phyloP scores from a whole-genome alignment of 2,797 vertebrate genomes.

The Babyrousa celebensis region DNA sequence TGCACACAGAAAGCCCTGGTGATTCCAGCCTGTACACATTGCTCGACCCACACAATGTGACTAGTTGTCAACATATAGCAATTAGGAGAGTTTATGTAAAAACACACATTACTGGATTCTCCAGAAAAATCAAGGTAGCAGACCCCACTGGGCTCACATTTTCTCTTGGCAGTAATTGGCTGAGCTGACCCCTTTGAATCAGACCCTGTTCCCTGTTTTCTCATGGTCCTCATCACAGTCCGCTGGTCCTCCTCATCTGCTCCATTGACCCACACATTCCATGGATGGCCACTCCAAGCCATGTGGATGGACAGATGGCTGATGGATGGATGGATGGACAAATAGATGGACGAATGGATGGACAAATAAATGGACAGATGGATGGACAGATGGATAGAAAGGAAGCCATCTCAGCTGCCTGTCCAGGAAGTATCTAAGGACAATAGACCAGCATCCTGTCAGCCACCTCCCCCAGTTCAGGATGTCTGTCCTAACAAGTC shows the following conservation, averaged over 20 bases:
- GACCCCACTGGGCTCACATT: not conserved
- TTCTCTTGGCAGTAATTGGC: not conserved
- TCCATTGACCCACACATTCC: not conserved
- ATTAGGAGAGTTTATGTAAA: not conserved
- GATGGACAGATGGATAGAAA: rapidly evolving
- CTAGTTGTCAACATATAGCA: not conserved
- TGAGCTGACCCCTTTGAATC: not conserved
- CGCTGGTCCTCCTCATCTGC: not conserved
- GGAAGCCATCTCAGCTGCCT: not conserved
- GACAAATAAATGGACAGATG: rapidly evolving
- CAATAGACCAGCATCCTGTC: not conserved
- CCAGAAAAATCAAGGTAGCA: constrained; percentile 1
- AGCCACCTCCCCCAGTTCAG: not conserved
- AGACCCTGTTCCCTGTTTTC: not conserved
- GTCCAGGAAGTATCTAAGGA: not conserved
- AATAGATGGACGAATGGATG: rapidly evolving
- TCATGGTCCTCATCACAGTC: not conserved
- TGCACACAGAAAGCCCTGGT: not conserved
- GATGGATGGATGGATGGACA: not conserved
- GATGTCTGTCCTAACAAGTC: not conserved
- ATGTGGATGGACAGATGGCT: not conserved
- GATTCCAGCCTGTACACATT: not conserved
- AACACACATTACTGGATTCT: constrained; percentile 43
- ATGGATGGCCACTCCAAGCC: not conserved
- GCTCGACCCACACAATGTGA: not conserved